phyloP scores from a whole-genome alignment of 2,888 invertebrate genomes.

The Thalpophila matura region DNA sequence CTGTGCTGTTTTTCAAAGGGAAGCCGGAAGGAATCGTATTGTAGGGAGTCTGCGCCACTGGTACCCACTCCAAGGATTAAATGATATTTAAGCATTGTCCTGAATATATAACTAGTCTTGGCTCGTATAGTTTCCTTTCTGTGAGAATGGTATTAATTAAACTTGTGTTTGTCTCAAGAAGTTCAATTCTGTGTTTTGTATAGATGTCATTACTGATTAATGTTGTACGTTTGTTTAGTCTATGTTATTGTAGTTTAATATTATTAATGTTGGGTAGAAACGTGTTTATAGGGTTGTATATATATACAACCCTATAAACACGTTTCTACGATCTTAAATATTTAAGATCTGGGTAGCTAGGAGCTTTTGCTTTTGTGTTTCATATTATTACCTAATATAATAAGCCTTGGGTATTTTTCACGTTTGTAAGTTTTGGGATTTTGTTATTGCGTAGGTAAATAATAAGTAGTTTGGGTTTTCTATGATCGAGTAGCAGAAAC shows the following conservation, averaged over 20 bases:
- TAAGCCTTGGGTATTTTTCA: too few species aligned
- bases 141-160: conserved; percentile 26
- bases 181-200: conserved; percentile 20
- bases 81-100: conserved; percentile 44
- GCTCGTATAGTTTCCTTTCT: conserved; percentile 34
- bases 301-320: too few species aligned
- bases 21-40: too few species aligned
- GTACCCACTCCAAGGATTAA: conserved; percentile 52
- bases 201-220: conserved; percentile 18
- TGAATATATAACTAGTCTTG: conserved; percentile 43
- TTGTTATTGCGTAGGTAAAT: too few species aligned
- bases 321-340: too few species aligned
- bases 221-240: conserved; percentile 3
- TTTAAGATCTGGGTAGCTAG: not conserved
- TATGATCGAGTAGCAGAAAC: too few species aligned
- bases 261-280: conserved; percentile 2
- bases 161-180: conserved; percentile 28
- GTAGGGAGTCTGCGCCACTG: too few species aligned
- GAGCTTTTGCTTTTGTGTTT: not conserved
- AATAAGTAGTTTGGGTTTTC: too few species aligned
- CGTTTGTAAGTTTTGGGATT: too few species aligned
- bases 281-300: not conserved
- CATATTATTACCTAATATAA: too few species aligned
- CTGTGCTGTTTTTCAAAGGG: too few species aligned
- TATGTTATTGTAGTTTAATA: conserved; percentile 3